Evolutionary conservation across 2,888 invertebrate species (phyloP).

Genomic region (Boloria euphrosyne): DNA sequence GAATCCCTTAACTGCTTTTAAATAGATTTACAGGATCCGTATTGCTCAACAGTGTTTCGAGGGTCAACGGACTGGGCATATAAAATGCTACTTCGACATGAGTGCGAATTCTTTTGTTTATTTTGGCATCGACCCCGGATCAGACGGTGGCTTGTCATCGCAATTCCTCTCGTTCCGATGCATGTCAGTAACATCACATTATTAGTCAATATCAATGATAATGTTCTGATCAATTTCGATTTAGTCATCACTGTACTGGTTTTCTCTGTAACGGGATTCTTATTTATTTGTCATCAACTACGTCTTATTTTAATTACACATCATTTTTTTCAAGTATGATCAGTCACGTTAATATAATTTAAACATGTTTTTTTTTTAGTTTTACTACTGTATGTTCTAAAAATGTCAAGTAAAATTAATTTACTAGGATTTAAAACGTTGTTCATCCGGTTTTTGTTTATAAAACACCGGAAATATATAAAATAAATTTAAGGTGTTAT

Average conservation of each 20-base stretch:
- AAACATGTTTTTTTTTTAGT: not conserved
- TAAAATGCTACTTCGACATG: conserved; percentile 56
- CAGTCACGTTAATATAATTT: not conserved
- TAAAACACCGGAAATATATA: not conserved
- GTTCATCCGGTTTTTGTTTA: not conserved
- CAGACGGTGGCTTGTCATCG: conserved; percentile 19
- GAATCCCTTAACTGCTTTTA: not conserved
- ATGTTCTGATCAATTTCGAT: conserved; percentile 8
- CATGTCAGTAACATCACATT: conserved; percentile 9
- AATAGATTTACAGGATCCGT: conserved; percentile 36
- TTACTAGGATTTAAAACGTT: too few relatives aligned
- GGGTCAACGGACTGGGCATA: conserved; percentile 61
- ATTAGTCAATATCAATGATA: conserved; percentile 23
- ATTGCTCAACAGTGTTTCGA: conserved; percentile 61
- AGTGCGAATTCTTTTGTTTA: conserved; percentile 39
- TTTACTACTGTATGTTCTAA: not conserved
- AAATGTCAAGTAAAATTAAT: too few relatives aligned
- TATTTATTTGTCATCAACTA: conserved; percentile 13
- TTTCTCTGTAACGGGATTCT: conserved; percentile 11
- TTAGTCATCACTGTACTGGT: conserved; percentile 16
- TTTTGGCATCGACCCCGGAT: conserved; percentile 42
- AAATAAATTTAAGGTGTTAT: not conserved
- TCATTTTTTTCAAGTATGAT: conserved; percentile 5
- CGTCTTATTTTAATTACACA: conserved; percentile 13
- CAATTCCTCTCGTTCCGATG: conserved; percentile 18